Conservation (phyloP, 1,140 invertebrate species). For the Mycetomoellerius zeteki region DNA sequence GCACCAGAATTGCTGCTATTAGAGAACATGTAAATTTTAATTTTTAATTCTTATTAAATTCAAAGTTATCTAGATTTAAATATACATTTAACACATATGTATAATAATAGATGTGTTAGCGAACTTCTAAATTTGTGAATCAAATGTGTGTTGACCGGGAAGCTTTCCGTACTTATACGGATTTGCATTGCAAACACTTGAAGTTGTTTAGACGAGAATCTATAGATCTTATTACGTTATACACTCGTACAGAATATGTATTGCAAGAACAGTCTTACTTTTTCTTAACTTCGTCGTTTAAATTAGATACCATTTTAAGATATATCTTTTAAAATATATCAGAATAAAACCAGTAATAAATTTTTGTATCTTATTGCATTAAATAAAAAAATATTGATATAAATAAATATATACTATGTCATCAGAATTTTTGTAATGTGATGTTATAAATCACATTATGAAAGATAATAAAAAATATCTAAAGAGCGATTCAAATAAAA, state of each 20-base stretch:
- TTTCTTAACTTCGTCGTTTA: neutral
- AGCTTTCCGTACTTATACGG: constrained; percentile 20
- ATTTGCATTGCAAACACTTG: constrained; percentile 50
- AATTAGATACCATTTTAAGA: neutral
- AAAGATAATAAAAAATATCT: neutral
- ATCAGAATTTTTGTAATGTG: neutral
- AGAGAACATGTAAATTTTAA: constrained; percentile 2
- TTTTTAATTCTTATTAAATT: constrained; percentile 12
- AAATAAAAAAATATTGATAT: constrained; percentile 2
- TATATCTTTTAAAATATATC: neutral
- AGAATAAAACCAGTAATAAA: neutral
- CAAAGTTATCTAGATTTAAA: constrained; percentile 44
- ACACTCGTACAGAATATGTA: neutral
- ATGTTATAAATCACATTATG: neutral
- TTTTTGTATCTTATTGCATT: neutral
- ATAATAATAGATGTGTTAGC: constrained; percentile 39
- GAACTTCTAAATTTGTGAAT: constrained; percentile 59
- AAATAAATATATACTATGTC: neutral
- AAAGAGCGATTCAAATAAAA: neutral
- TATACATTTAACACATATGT: constrained; percentile 19
- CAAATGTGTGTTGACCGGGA: constrained; percentile 50
- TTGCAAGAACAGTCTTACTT: neutral
- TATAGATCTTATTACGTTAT: constrained; percentile 15
- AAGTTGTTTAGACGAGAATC: constrained; percentile 31
- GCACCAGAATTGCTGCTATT: neutral